These are phyloP conservation scores for Hedya salicella DNA, from an alignment of 2,888 invertebrate species.

Conservation along the genomic window DNA sequence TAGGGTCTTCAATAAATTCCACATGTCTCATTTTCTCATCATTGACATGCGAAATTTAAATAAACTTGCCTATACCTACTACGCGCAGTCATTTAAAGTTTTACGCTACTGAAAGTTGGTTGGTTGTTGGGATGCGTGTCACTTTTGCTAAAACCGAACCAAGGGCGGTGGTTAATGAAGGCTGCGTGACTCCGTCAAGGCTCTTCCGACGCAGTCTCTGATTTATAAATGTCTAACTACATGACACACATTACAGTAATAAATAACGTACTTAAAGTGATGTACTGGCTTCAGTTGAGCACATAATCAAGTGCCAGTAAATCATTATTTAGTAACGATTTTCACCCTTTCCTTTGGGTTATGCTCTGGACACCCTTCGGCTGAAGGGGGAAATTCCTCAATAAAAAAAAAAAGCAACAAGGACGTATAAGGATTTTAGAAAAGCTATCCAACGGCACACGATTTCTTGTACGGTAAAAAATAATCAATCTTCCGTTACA, in stretches of 20 bases:
- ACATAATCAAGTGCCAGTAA: background rate
- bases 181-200: slow-evolving; percentile 65
- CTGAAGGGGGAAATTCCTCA: too few relatives aligned
- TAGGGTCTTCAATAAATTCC: too few relatives aligned
- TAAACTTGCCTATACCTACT: slow-evolving; percentile 4
- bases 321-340: too few relatives aligned
- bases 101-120: slow-evolving; percentile 44
- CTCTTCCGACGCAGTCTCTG: slow-evolving; percentile 41
- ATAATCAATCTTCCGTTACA: too few relatives aligned
- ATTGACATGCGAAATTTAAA: slow-evolving; percentile 1
- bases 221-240: slow-evolving; percentile 28
- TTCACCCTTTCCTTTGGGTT: too few relatives aligned
- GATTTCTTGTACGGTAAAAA: too few relatives aligned
- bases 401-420: too few relatives aligned
- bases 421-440: too few relatives aligned
- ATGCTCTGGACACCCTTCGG: too few relatives aligned
- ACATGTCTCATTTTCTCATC: too few relatives aligned
- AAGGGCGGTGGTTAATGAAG: slow-evolving; percentile 65
- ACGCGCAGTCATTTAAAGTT: slow-evolving; percentile 29
- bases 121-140: slow-evolving; percentile 56
- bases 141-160: slow-evolving; percentile 50
- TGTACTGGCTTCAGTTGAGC: background rate
- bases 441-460: too few relatives aligned
- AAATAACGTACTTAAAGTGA: slow-evolving; percentile 21
- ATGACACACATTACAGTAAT: slow-evolving; percentile 28